Evolutionary conservation across 2,797 vertebrate species (phyloP).

Genomic region (Enteromius mattozi): DNA sequence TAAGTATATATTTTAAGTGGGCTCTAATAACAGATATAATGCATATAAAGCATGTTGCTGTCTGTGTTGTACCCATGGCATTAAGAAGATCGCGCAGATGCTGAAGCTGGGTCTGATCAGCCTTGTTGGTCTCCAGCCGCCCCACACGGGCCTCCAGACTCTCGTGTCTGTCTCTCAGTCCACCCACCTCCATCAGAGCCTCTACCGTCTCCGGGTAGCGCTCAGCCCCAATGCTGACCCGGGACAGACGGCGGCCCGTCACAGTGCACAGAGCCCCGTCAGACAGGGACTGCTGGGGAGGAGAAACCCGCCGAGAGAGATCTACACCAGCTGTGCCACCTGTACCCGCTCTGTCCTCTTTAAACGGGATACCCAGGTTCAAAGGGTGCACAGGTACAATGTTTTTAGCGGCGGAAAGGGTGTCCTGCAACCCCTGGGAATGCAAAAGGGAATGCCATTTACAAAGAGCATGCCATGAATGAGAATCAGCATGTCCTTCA

Average conservation of each 20-base stretch:
- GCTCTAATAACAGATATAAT: not conserved
- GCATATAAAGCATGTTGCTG: not conserved
- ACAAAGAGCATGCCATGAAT: constrained; percentile 1
- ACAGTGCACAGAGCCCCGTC: accelerated
- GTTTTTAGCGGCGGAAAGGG: not conserved
- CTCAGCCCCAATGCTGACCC: constrained; percentile 42
- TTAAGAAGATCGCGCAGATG: constrained; percentile 67
- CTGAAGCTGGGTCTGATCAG: constrained; percentile 65
- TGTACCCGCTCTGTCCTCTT: not conserved
- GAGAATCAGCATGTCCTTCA: not conserved
- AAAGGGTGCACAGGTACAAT: not conserved
- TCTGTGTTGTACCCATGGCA: constrained; percentile 57
- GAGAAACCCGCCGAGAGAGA: not conserved
- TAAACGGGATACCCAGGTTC: not conserved
- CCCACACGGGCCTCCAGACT: constrained; percentile 71
- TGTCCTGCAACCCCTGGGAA: constrained; percentile 38
- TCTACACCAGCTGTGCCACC: not conserved
- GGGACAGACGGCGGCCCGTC: not conserved
- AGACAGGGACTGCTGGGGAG: not conserved
- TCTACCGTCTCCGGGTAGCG: constrained; percentile 63
- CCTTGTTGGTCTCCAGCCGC: constrained; percentile 66
- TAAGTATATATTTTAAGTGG: not conserved
- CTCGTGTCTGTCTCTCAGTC: constrained; percentile 63
- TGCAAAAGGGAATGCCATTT: constrained; percentile 6
- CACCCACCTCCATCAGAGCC: constrained; percentile 68